Evolutionary conservation across 2,113 vertebrate species (phyloP), one percentile per base, ranked within the genome.

Genomic region (Arothron firmamentum): DNA sequence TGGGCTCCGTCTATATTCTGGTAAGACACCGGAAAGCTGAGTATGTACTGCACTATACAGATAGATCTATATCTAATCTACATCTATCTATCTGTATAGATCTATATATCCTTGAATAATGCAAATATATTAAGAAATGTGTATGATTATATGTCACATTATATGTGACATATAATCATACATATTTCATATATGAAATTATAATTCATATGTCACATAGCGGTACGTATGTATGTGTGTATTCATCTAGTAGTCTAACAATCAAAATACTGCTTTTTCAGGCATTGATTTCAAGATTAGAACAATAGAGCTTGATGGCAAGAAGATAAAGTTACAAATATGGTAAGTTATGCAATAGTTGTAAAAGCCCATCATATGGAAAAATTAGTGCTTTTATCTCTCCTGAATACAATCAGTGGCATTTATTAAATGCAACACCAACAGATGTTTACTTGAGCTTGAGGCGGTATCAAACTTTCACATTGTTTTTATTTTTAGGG

Each of bases 201-300:
- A n/a, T n/a, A n/a, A n/a, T 0, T 54, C 52, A 43, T 16, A 31
- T 59, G 12, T 52, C 6, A 25, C 20, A 5, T 10, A 34, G 16
- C 38, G 1, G 20, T 43, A 5, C 49, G 28, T 65, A 59, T 71
- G 77, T 6, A 6, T 48, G 59, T 54, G 18, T 45, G 23, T 20
- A 4, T 17, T 17, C 18, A 53, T 67, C 66, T 71, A 68, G 15
- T 42, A 21, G 56, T 68, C 65, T 79, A 61, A 48, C 55, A 23
- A 34, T 77, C 43, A 80, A 41, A 17, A 46, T 28, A 59, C 34
- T 20, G 48, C 17, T n/a, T 12, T 59, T 76, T 3, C 77, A 99
- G 97, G 97, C 60, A 98, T 99, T 55, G 97, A 98, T 75, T 99
- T 98, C 85, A 99, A 99, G 89, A 99, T 99, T 28, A 86, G 97